phyloP scores from a whole-genome alignment of 2,113 vertebrate genomes.

The Etia nguti region DNA sequence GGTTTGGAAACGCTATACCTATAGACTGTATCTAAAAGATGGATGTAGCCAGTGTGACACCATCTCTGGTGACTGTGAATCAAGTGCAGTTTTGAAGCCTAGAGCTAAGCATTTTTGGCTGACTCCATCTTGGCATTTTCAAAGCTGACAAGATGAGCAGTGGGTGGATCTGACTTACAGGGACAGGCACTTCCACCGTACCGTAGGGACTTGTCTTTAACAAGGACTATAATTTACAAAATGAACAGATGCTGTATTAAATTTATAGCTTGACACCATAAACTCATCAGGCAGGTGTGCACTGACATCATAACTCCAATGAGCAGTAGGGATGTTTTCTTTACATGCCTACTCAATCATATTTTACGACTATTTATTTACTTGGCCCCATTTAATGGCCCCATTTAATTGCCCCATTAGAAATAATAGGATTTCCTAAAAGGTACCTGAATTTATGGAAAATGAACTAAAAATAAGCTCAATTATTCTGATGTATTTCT shows the following conservation, averaged over 20 bases:
- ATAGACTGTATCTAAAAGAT: neutral
- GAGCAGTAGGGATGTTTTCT: neutral
- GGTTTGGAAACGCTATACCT: neutral
- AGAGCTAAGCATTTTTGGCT: neutral
- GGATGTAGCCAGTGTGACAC: neutral
- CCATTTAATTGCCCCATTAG: neutral
- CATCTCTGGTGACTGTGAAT: neutral
- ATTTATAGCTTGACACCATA: neutral
- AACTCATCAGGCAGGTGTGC: neutral
- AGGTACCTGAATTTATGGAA: neutral
- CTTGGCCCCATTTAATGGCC: neutral
- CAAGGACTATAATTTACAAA: neutral
- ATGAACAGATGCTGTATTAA: neutral
- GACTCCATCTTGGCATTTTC: neutral
- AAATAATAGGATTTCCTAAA: neutral
- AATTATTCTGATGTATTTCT: neutral
- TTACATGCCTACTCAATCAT: neutral
- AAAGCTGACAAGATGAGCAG: neutral
- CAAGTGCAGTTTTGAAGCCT: neutral
- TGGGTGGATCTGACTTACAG: neutral
- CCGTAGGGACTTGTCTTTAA: neutral
- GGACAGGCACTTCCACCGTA: neutral
- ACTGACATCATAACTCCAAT: neutral
- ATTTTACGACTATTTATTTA: neutral
- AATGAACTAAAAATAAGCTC: neutral